Conservation (phyloP, 2,888 invertebrate genomes). For the Crossocerus cetratus region DNA sequence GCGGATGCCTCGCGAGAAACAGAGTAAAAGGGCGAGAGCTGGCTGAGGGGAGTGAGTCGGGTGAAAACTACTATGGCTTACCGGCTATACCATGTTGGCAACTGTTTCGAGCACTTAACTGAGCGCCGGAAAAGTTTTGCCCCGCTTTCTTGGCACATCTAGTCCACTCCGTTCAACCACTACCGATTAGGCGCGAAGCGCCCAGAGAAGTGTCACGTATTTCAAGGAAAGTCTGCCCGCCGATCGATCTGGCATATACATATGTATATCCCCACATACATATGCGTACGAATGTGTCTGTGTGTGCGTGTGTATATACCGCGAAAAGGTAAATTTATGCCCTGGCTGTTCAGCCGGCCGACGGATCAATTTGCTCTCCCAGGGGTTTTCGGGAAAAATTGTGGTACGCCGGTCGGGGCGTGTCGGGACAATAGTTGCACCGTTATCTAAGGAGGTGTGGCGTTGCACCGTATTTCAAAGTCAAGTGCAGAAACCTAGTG, state of each 20-base stretch:
- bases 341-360: too few relatives aligned
- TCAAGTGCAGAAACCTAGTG: conserved; percentile 69
- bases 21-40: too few relatives aligned
- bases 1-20: not conserved
- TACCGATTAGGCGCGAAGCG: conserved; percentile 16
- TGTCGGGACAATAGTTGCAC: conserved; percentile 66
- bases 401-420: not conserved
- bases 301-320: too few relatives aligned
- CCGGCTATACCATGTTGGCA: conserved; percentile 56
- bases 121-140: conserved; percentile 53
- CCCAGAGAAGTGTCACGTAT: not conserved
- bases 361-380: too few relatives aligned
- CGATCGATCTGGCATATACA: too few relatives aligned
- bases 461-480: conserved; percentile 71
- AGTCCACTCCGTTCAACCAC: not conserved
- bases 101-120: conserved; percentile 69
- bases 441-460: conserved; percentile 69
- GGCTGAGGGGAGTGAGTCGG: too few relatives aligned
- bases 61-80: not conserved
- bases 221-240: too few relatives aligned
- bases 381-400: not conserved
- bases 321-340: too few relatives aligned
- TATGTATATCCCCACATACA: too few relatives aligned
- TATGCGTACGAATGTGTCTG: too few relatives aligned
- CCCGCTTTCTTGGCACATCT: not conserved